Evolutionary conservation across 1,140 invertebrate species (phyloP), one percentile per base, ranked within the genome.

Genomic region (Tetraneura akinire): DNA sequence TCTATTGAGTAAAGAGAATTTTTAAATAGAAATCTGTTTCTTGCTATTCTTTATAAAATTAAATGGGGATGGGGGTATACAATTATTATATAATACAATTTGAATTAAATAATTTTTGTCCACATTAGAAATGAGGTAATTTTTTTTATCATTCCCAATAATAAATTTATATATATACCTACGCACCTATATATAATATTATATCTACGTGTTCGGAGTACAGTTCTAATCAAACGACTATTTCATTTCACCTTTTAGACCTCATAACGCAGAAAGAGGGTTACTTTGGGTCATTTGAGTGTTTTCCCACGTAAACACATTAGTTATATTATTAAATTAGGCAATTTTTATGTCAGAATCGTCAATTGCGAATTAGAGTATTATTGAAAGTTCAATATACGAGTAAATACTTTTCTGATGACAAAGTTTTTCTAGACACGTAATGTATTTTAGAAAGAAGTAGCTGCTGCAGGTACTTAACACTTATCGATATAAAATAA

Each of bases 251-350:
- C 4, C 29, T 37, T 62, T 32, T 62, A n/a, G 32, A 11, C 29
- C 8, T 10, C 9, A 10, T n/a, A 29, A 6, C 14, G n/a, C 6
- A 10, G 23, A 9, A 68, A 42, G 32, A 23, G 64, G 37, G 64
- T 68, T 68, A 18, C 45, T 68, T 68, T 23, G 4, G 37, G 64
- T 68, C 64, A 45, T 68, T 16, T 45, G 23, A 68, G 64, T 68
- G 64, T 68, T 68, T 45, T 23, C 4, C n/a, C 37, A 23, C 37
- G 64, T 68, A 45, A 68, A 68, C 37, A 4, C 37, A 68, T 68
- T 68, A 68, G 21, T 4, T 3, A 29, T 32, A 45, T 68, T 23
- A 68, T 68, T 68, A 68, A 68, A 68, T 68, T 68, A 68, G 3
- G 16, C 37, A 45, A 68, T 68, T n/a, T 68, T 14, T 68, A 11